A percentile compares a stretch with the other conserved stretches of the same genome.
Evolutionary conservation across 2,888 invertebrate species (phyloP).

Genomic region (Salticus scenicus): DNA sequence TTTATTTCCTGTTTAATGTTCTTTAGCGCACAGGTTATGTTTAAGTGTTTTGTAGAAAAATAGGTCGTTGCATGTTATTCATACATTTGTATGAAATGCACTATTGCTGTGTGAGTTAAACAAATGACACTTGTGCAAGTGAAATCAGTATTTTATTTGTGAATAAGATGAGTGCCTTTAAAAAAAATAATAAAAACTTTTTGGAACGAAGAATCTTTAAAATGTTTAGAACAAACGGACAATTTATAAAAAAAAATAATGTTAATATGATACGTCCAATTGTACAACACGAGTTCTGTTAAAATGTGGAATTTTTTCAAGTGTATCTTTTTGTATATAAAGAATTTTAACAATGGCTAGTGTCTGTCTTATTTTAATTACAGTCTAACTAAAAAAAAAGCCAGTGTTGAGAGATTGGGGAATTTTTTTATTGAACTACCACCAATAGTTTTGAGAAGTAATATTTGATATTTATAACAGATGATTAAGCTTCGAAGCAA

Average conservation of each 20-base stretch:
- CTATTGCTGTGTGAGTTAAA: neutral
- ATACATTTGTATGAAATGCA: slow-evolving; percentile 1
- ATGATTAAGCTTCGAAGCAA: too few relatives aligned
- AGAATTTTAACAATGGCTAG: slow-evolving; percentile 51
- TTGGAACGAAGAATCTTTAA: slow-evolving; percentile 36
- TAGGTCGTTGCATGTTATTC: neutral
- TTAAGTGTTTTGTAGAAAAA: neutral
- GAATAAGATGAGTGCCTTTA: slow-evolving; percentile 42
- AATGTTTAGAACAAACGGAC: slow-evolving; percentile 59
- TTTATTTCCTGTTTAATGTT: neutral
- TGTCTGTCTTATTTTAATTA: too few relatives aligned
- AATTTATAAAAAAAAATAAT: slow-evolving; percentile 47
- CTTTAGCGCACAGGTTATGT: neutral
- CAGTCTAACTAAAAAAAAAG: too few relatives aligned
- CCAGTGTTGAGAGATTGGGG: too few relatives aligned
- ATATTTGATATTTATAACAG: too few relatives aligned
- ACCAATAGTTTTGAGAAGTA: too few relatives aligned
- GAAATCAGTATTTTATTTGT: slow-evolving; percentile 9
- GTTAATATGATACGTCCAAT: slow-evolving; percentile 59
- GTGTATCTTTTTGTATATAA: slow-evolving; percentile 63
- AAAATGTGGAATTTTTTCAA: slow-evolving; percentile 60
- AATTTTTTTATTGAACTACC: too few relatives aligned
- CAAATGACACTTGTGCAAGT: neutral
- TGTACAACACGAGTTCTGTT: slow-evolving; percentile 52
- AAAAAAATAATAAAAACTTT: slow-evolving; percentile 43